Conservation (phyloP, 2,113 vertebrate genomes). For the Scomber colias region DNA sequence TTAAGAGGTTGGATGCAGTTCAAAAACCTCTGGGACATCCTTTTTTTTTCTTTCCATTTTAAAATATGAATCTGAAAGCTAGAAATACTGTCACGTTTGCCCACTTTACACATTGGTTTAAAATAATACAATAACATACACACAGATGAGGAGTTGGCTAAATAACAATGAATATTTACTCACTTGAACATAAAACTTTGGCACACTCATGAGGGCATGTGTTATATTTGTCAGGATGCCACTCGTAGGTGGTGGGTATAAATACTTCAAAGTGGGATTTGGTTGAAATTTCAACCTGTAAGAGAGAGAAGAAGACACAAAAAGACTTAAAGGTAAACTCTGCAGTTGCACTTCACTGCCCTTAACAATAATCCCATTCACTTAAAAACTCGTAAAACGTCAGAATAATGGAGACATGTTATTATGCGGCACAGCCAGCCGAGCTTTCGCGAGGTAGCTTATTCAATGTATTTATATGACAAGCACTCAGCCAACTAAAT, state of each 20-base stretch:
- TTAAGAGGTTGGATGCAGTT: constrained; percentile 67
- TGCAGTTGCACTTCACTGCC: constrained; percentile 6
- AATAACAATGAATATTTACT: constrained; percentile 57
- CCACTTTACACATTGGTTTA: not conserved
- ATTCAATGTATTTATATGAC: constrained; percentile 42
- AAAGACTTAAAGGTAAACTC: constrained; percentile 8
- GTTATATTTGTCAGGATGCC: constrained; percentile 93
- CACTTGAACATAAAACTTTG: constrained; percentile 98
- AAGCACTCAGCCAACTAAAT: constrained; percentile 40
- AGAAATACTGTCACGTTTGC: constrained; percentile 10
- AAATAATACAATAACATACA: constrained; percentile 9
- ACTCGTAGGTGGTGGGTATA: constrained; percentile 95
- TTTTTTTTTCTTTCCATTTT: constrained; percentile 40
- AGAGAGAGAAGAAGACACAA: constrained; percentile 29
- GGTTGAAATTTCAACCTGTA: constrained; percentile 93
- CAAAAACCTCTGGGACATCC: constrained; percentile 62
- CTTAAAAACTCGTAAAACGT: constrained; percentile 30
- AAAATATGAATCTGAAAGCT: constrained; percentile 38
- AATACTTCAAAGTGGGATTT: constrained; percentile 95
- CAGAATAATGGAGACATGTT: constrained; percentile 45
- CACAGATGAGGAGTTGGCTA: not conserved
- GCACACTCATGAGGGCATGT: constrained; percentile 93
- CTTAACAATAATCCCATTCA: constrained; percentile 12
- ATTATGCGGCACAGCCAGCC: constrained; percentile 26
- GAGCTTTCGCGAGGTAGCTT: constrained; percentile 32